Percentiles rank a stretch among this genome's conserved stretches.
Evolutionary conservation across 2,113 vertebrate genomes (phyloP).

Genomic region (Caracal caracal): DNA sequence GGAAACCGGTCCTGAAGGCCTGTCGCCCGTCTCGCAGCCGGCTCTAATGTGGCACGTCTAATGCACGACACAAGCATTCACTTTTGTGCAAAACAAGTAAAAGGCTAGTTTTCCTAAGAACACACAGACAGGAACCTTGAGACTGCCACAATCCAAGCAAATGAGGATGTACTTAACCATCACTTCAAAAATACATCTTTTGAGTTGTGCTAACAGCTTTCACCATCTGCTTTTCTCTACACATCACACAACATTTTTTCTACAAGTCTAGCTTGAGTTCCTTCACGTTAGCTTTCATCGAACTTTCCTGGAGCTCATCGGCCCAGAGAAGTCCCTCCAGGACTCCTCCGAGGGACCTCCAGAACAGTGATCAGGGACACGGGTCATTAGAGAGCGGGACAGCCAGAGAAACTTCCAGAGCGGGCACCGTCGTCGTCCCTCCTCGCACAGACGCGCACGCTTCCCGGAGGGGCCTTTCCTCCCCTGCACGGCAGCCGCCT

Average conservation of each 20-base stretch:
- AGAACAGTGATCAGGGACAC: background rate
- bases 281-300: fast-evolving
- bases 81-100: no score
- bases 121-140: background rate
- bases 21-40: fast-evolving
- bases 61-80: fast-evolving
- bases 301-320: background rate
- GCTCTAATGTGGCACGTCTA: fast-evolving
- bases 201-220: background rate
- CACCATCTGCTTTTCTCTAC: background rate
- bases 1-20: background rate
- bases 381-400: background rate
- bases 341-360: background rate
- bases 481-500: fast-evolving
- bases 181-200: background rate
- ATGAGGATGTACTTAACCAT: background rate
- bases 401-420: background rate
- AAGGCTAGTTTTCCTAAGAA: background rate
- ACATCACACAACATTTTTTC: background rate
- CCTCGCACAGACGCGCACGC: fast-evolving
- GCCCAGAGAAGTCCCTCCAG: background rate
- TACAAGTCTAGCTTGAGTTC: background rate
- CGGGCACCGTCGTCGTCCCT: background rate
- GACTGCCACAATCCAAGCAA: fast-evolving
- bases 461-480: background rate